Base-by-base conservation (phyloP, 2,888 invertebrate genomes). In the Microchrysa polita region DNA sequence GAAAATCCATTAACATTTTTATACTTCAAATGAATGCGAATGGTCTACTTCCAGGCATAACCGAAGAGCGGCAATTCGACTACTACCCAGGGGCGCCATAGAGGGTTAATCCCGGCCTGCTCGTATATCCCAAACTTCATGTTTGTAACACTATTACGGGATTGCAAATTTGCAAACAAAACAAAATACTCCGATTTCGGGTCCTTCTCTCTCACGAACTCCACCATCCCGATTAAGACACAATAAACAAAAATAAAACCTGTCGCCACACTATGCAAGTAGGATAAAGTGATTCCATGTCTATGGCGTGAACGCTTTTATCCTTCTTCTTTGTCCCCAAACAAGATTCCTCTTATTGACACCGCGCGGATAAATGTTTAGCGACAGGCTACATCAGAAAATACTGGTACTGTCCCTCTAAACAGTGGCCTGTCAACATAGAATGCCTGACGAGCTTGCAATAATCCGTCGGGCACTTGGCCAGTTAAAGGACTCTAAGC, bases 381-480 rank as follows among this genome's bases (percentile, higher is more conserved):
- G 40, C n/a, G 61, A 60, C 23, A 61, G 61, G 61, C 61, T 14
- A 10, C 59, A 23, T 10, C 23, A 61, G 61, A 40, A 61, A 34
- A 16, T n/a, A n/a, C n/a, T n/a, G n/a, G n/a, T n/a, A n/a, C n/a
- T n/a, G 27, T 7, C 27, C 27, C 27, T 2, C 27, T 2, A 34
- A 34, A 34, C 27, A 2, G 27, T 34, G 27, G 27, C 27, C 7
- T 5, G 27, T 5, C 27, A 7, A 34, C 7, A 34, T 2, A 2
- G 27, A 7, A 7, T 34, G 27, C 27, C 7, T 34, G 27, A 40
- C 34, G 16, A 61, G 18, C 61, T n/a, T n/a, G 40, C 61, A 61
- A 61, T 61, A 61, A 40, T 40, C 10, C 22, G 23, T 12, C 34
- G 22, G 22, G 48, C 20, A 65, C 34, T 63, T 52, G 18, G 52